These are phyloP conservation scores for Copidosoma floridanum DNA, from an alignment of 1,140 invertebrate species.

Conservation along the genomic window DNA sequence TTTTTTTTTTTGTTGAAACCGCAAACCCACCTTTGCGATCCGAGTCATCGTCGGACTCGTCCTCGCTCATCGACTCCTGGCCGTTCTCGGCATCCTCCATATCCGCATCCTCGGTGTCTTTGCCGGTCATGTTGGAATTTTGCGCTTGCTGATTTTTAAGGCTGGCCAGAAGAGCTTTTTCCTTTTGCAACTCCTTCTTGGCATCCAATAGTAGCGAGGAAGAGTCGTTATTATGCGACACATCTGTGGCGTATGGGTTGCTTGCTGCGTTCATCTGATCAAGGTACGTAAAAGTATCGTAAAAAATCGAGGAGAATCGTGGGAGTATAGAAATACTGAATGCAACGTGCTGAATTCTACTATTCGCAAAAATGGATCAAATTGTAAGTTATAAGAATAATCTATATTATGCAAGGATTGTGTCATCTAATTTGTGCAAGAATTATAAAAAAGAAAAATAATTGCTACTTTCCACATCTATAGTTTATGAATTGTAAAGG, in stretches of 20 bases:
- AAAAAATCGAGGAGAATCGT: constrained; percentile 7
- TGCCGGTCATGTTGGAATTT: constrained; percentile 34
- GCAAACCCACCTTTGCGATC: constrained; percentile 53
- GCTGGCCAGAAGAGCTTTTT: constrained; percentile 54
- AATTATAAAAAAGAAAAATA: too few relatives aligned
- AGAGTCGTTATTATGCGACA: constrained; percentile 49
- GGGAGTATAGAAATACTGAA: constrained; percentile 1
- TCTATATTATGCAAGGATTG: too few relatives aligned
- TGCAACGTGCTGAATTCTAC: background rate
- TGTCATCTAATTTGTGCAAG: too few relatives aligned
- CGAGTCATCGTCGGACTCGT: constrained; percentile 64
- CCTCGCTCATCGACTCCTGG: constrained; percentile 61
- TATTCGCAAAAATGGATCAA: too few relatives aligned
- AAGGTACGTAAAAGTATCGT: constrained; percentile 3
- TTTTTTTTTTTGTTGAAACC: too few relatives aligned
- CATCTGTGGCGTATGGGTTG: constrained; percentile 47
- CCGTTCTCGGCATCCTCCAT: constrained; percentile 51
- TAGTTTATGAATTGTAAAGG: too few relatives aligned
- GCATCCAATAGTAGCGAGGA: constrained; percentile 63
- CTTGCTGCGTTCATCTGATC: constrained; percentile 20
- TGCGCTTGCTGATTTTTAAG: constrained; percentile 48
- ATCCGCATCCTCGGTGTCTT: constrained; percentile 51
- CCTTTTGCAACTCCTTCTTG: constrained; percentile 65
- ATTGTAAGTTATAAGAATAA: too few relatives aligned
- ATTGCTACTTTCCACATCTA: too few relatives aligned